Conservation (phyloP, 2,113 vertebrate species). For the Gymnarchus niloticus region DNA sequence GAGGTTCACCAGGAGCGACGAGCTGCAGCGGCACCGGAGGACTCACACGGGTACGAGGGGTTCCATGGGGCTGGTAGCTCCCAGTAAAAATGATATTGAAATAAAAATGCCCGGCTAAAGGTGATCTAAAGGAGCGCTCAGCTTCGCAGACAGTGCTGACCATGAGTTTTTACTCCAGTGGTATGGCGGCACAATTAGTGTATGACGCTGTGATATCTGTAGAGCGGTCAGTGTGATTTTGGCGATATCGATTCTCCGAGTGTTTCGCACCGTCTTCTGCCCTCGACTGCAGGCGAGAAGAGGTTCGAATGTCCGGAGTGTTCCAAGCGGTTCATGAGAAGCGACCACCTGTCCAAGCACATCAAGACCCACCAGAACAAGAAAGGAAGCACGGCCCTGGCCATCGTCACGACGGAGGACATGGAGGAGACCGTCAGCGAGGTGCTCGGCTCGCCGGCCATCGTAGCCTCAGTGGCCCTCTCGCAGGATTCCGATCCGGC, state of each 20-base stretch:
- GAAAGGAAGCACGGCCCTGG: constrained; percentile 86
- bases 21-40: constrained; percentile 93
- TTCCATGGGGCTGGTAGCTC: too few relatives aligned
- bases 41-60: constrained; percentile 82
- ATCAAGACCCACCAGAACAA: constrained; percentile 99
- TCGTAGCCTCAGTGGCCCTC: constrained; percentile 88
- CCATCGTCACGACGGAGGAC: constrained; percentile 94
- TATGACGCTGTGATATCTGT: too few relatives aligned
- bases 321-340: constrained; percentile 98
- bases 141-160: too few relatives aligned
- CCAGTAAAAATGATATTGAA: too few relatives aligned
- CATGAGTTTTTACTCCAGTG: too few relatives aligned
- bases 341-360: constrained; percentile 98
- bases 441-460: constrained; percentile 84
- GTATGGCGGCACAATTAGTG: too few relatives aligned
- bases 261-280: constrained; percentile 31
- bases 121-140: too few relatives aligned
- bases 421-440: constrained; percentile 87
- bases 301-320: constrained; percentile 97
- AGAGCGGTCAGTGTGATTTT: too few relatives aligned
- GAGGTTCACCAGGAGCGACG: constrained; percentile 92
- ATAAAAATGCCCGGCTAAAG: too few relatives aligned
- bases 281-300: constrained; percentile 79
- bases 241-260: too few relatives aligned
- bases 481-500: constrained; percentile 94